Base-by-base conservation (phyloP, 64 coral and sea anemone species). In the Acropora tenuis region DNA sequence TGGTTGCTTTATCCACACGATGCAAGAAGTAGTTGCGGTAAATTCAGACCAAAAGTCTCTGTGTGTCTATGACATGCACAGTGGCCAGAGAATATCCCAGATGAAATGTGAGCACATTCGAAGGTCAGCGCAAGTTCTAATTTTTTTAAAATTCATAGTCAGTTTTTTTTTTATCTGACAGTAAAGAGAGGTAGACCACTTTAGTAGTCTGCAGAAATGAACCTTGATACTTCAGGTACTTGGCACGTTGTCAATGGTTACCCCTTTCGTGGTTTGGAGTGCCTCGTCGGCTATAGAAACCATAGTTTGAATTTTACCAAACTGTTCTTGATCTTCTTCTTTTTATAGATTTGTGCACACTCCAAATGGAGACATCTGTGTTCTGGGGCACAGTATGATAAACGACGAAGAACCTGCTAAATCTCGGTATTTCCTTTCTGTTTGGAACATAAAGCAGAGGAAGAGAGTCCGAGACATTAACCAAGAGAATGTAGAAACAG, bases 61-160 rank as follows among this genome's bases (percentile, higher is more conserved):
- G 3, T 48, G 81, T 3, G 86, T 88, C 17, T 96, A 89, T 88
- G 90, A 96, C 90, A 73, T 96, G 71, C 89, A 8, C 7, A 84
- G 60, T n/a, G 94, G 94, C 11, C 83, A 76, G 43, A 92, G 57
- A 65, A 78, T 78, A 47, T 80, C 50, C 9, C 69, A 92, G 53
- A 48, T 96, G 69, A 18, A 69, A 19, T 55, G 66, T 61, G 67
- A 82, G 77, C 77, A 88, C 44, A 49, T 81, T 4, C 60, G 43
- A 19, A 84, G 81, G 81, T 84, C 3, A 84, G 61, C 12, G 4
- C 2, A 83, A 83, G 42, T 69, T 43, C 13, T 69, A 19, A 48
- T 44, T n/a, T 47, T 1, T 18, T 18, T 77, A 2, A 3, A 8
- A 48, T 19, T 15, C 18, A 17, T 16, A 47, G n/a, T 42, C 47